Conservation (phyloP, 2,113 vertebrate genomes). For the Vimba vimba region DNA sequence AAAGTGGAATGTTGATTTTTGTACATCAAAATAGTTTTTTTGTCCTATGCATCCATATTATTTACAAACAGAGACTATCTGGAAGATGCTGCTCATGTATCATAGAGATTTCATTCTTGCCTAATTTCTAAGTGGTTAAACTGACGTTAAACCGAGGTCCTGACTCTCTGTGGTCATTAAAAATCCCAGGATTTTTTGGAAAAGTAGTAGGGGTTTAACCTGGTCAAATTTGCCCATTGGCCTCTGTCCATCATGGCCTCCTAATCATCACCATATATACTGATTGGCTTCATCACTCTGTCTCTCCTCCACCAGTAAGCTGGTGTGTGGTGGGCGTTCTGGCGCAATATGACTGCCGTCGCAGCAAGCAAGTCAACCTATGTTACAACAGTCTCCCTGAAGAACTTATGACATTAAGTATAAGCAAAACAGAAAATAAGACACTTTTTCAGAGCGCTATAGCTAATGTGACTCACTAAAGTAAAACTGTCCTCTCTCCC, state of each 20-base stretch:
- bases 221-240: too few relatives aligned
- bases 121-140: too few relatives aligned
- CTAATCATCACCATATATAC: too few relatives aligned
- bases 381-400: background rate
- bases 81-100: background rate
- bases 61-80: background rate
- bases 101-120: background rate
- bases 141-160: too few relatives aligned
- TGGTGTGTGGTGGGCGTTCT: too few relatives aligned
- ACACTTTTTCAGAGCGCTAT: background rate
- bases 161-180: too few relatives aligned
- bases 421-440: conserved; percentile 10
- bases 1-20: background rate
- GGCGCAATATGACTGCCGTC: too few relatives aligned
- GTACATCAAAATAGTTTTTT: background rate
- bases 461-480: conserved; percentile 49
- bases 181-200: too few relatives aligned
- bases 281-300: too few relatives aligned
- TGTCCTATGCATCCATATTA: background rate
- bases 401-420: background rate
- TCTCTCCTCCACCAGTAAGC: too few relatives aligned
- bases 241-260: too few relatives aligned
- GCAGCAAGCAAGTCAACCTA: background rate
- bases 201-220: too few relatives aligned
- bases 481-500: conserved; percentile 59